Evolutionary conservation across 2,888 invertebrate genomes (phyloP).

Genomic region (Limenitis camilla): DNA sequence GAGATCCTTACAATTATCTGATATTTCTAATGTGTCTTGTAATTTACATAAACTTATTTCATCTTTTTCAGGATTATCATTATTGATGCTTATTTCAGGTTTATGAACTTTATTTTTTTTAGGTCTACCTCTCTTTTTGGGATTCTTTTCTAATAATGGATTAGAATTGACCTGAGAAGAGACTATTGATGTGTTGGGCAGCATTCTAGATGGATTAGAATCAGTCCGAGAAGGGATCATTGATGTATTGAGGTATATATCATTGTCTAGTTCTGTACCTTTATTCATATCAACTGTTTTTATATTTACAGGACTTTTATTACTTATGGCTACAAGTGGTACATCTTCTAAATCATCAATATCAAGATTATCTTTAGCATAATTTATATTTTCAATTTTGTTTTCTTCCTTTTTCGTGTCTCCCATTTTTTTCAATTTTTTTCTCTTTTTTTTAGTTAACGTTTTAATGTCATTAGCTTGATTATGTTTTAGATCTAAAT

Average conservation of each 20-base stretch:
- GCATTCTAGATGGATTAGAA: no score
- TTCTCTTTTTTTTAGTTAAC: no score
- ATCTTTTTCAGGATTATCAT: slow-evolving; percentile 4
- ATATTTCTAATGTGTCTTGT: not conserved
- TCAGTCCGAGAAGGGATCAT: no score
- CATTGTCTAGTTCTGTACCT: not conserved
- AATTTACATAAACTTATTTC: slow-evolving; percentile 1
- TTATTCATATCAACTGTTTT: not conserved
- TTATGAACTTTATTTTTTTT: slow-evolving; percentile 17
- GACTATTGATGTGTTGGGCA: not conserved
- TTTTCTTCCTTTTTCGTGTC: not conserved
- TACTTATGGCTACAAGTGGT: slow-evolving; percentile 21
- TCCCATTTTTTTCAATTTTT: not conserved
- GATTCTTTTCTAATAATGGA: slow-evolving; percentile 7
- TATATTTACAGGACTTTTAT: slow-evolving; percentile 7
- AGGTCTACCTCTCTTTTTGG: slow-evolving; percentile 25
- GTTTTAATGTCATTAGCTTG: no score
- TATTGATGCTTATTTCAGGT: not conserved
- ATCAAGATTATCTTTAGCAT: not conserved
- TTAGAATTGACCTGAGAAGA: not conserved
- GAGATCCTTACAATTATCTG: not conserved
- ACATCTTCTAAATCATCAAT: slow-evolving; percentile 22
- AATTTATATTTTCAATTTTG: not conserved
- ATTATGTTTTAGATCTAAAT: no score
- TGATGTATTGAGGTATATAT: slow-evolving; percentile 1